Evolutionary conservation across 2,797 vertebrate genomes (phyloP), one percentile per base, ranked within the genome.

Genomic region (Distichodus sexfasciatus): DNA sequence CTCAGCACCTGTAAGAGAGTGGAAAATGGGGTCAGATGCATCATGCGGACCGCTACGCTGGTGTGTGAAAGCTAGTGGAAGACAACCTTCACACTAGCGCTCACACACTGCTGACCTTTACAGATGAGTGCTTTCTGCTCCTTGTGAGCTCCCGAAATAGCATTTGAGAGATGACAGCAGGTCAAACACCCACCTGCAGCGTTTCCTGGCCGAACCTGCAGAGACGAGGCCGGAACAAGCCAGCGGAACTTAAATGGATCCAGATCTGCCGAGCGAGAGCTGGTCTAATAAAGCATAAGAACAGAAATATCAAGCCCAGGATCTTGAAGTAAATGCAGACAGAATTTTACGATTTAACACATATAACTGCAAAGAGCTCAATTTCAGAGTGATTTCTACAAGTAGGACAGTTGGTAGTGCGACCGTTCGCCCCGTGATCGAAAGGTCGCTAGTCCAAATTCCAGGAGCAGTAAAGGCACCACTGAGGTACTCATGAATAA

Each of bases 191-290:
- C 76, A 97, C 96, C 96, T 93, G 94, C 85, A 77, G 92, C 63
- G 80, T 90, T 92, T 64, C 92, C 92, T 55, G 93, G 84, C 74
- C 95, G 79, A 78, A 98, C 91, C 72, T 97, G 95, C 66, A 96
- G 90, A 0, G 93, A 94, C 0, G 94, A 94, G 73, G 94, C 88
- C 65, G 96, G 96, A 84, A 98, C 95, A 66, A 98, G 77, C 94
- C 96, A 98, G 68, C 93, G 93, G 84, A 98, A 98, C 83, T 95
- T 96, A 85, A 96, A 96, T 0, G 92, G 92, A 78, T 98, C 95
- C 84, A 92, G 77, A 83, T 97, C 96, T 26, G 89, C 87, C 10
- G 93, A 88, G 41, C 94, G 93, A 59, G 89, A 86, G 14, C 86
- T 84, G 0, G 91, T 81, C 83, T 94, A 87, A 5, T 47, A 6